These are phyloP conservation scores for Lutjanus campechanus DNA, from an alignment of 2,797 vertebrate genomes.

Conservation along the genomic window DNA sequence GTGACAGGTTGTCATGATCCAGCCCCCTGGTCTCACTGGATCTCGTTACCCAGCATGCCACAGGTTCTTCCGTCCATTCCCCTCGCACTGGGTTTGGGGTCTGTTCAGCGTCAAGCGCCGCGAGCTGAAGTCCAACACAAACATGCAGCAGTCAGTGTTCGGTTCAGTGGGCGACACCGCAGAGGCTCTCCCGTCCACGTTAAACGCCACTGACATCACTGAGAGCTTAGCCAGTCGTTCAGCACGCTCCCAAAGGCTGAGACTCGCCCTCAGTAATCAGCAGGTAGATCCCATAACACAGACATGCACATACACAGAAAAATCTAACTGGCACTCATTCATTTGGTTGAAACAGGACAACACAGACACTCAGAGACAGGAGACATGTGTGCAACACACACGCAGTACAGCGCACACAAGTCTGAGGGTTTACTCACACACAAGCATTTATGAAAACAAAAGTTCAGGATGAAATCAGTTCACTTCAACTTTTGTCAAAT, in stretches of 20 bases:
- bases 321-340: conserved; percentile 38
- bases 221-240: conserved; percentile 78
- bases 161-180: conserved; percentile 49
- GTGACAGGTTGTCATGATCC: conserved; percentile 41
- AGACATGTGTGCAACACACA: conserved; percentile 25
- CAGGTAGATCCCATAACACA: conserved; percentile 52
- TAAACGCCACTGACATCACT: conserved; percentile 73
- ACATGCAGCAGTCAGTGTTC: conserved; percentile 71
- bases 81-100: conserved; percentile 32
- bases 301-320: conserved; percentile 20
- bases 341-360: conserved; percentile 31
- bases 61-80: conserved; percentile 49
- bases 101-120: conserved; percentile 75
- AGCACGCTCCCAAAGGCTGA: conserved; percentile 65
- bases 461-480: conserved; percentile 7
- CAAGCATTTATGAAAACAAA: not conserved
- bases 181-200: conserved; percentile 52
- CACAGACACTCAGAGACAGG: conserved; percentile 39
- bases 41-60: conserved; percentile 71
- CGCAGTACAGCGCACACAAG: not conserved
- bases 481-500: conserved; percentile 14
- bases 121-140: conserved; percentile 75
- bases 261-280: conserved; percentile 73
- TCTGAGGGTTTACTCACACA: not conserved
- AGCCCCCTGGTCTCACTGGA: conserved; percentile 37